These are phyloP conservation scores for Lethrus apterus DNA, from an alignment of 1,140 invertebrate species.

Conservation along the genomic window DNA sequence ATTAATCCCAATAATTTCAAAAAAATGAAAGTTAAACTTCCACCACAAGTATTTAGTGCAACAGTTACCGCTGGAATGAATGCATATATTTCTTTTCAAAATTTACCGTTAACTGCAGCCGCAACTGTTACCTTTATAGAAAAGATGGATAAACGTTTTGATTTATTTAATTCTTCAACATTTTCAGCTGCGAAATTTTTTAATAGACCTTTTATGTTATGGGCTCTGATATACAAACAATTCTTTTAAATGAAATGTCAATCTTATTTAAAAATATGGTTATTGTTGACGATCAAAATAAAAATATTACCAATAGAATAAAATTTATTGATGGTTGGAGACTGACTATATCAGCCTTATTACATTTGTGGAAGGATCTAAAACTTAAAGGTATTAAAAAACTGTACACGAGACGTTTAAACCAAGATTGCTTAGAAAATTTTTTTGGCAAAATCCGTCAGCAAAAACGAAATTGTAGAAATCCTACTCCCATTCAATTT, in stretches of 20 bases:
- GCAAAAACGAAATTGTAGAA: slow-evolving; percentile 14
- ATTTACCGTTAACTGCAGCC: neutral
- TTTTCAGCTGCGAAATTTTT: neutral
- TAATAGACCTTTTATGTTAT: neutral
- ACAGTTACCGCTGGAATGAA: slow-evolving; percentile 25
- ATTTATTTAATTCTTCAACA: slow-evolving; percentile 7
- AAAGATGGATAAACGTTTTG: slow-evolving; percentile 7
- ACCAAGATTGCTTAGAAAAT: slow-evolving; percentile 23
- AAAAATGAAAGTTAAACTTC: slow-evolving; percentile 33
- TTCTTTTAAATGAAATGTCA: slow-evolving; percentile 7
- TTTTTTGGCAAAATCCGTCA: slow-evolving; percentile 17
- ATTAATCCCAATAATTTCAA: slow-evolving; percentile 31
- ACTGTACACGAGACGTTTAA: slow-evolving; percentile 14
- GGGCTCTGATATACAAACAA: neutral
- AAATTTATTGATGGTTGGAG: neutral
- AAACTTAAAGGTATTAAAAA: neutral
- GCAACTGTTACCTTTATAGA: slow-evolving; percentile 2
- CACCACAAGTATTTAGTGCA: slow-evolving; percentile 30
- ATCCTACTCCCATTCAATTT: slow-evolving; percentile 20
- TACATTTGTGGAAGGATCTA: slow-evolving; percentile 13
- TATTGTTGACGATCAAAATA: neutral
- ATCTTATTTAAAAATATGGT: slow-evolving; percentile 16
- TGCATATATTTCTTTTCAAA: slow-evolving; percentile 13
- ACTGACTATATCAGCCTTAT: slow-evolving; percentile 11
- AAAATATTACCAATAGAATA: neutral